Evolutionary conservation across 2,113 vertebrate species (phyloP).

Genomic region (Pachyramphus minor): DNA sequence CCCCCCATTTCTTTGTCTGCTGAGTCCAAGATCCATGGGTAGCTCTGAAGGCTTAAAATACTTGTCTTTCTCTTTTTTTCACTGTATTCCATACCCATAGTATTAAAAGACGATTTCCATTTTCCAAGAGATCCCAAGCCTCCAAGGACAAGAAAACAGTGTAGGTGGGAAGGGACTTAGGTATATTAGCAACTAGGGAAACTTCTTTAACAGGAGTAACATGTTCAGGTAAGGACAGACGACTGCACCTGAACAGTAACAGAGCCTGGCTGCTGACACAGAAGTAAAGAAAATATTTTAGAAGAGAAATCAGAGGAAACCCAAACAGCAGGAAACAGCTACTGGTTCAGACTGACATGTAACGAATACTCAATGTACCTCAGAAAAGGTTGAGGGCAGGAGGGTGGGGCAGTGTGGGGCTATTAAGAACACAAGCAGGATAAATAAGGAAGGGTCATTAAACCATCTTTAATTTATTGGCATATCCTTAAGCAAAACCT

Average conservation of each 20-base stretch:
- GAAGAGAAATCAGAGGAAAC: background rate
- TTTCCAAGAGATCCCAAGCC: background rate
- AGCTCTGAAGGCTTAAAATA: background rate
- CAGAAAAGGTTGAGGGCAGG: background rate
- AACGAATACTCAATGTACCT: background rate
- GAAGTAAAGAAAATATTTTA: background rate
- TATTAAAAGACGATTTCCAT: background rate
- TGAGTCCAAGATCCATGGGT: background rate
- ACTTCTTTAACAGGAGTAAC: background rate
- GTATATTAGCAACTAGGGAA: background rate
- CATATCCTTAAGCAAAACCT: background rate
- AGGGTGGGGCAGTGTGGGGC: accelerated
- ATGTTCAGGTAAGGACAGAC: background rate
- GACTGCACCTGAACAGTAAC: background rate
- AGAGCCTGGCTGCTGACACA: background rate
- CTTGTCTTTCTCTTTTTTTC: background rate
- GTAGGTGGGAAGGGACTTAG: background rate
- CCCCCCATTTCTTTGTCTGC: background rate
- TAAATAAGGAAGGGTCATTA: background rate
- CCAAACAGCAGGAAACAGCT: background rate
- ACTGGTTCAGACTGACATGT: background rate
- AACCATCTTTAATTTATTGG: background rate
- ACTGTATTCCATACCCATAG: background rate
- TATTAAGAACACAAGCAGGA: background rate
- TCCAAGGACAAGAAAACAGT: background rate